Base-by-base conservation (phyloP, 2,113 vertebrate genomes). In the Vulpes vulpes region DNA sequence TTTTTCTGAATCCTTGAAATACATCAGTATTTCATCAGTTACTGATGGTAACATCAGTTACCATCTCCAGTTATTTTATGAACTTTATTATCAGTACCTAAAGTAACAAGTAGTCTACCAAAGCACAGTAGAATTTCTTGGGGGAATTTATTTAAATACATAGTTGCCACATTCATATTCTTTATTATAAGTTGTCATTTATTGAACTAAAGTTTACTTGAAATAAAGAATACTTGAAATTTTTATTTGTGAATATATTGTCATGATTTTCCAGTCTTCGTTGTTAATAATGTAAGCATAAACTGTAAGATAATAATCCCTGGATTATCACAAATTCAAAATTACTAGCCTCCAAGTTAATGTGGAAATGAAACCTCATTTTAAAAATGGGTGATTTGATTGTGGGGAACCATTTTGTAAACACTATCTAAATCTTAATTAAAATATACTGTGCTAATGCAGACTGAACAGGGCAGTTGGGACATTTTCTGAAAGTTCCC, bases 321-420 rank as follows among this genome's bases (percentile, higher is more conserved):
- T 32, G 9, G 15, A 49, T 93, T 76, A 89, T 90, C 43, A 76
- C 23, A 89, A 30, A 82, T 69, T 82, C 55, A 57, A 87, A 91
- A 78, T 81, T n/a, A 86, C 38, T 62, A 93, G 16, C 57, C 69
- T 86, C 20, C 17, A 87, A 76, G 76, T 74, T 95, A 94, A 82
- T 49, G 35, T 69, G 55, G 80, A 90, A 74, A 86, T 94, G 55
- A 86, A 92, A 57, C 62, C 23, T 67, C 5, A 51, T 43, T 83
- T 89, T 23, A 79, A 79, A 82, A 81, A 49, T 71, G 64, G 30
- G 3, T 35, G 38, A n/a, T 97, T 80, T 82, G 55, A 51, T 35
- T 84, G 67, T 94, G 69, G 87, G 78, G 30, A 81, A 38, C 19
- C 11, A 79, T 83, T 91, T 80, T 64, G 35, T 88, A 76, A 88